Base-by-base conservation (phyloP, 2,888 invertebrate species). In the Noctua pronuba region DNA sequence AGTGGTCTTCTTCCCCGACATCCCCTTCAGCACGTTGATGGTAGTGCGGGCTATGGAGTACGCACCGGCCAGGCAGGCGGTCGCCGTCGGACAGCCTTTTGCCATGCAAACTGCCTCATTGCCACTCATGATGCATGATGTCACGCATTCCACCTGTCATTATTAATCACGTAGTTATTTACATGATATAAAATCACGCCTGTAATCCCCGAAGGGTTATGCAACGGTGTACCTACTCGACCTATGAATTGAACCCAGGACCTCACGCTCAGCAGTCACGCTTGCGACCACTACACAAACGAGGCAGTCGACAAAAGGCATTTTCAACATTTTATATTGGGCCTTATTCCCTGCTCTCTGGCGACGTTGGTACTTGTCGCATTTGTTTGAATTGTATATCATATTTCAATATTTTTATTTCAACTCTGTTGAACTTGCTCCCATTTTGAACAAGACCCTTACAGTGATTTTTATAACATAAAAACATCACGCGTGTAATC, bases 51-150 rank as follows among this genome's bases (percentile, higher is more conserved):
- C 96, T 18, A 96, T 92, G 0, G 96, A 94, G 87, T 94, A 96
- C 13, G 96, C 96, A 24, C 96, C 96, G 28, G 96, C 93, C 2
- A 96, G 89, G 74, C 95, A 94, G 0, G 96, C 91, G 0, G 95
- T 95, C 31, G 92, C 95, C 0, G 87, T 84, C n/a, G 46, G 70
- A 49, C 92, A 91, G 0, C 95, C 93, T 60, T 95, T 95, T 0
- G 95, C 93, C 0, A 91, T 90, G 75, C 93, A 92, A 0, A 96
- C 95, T 0, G 93, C 92, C 58, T 95, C 95, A 21, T 90, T 93
- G 3, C 95, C 95, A 68, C 90, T 93, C 96, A 96, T 96, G 84
- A 96, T 96, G 79, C 95, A 94, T 0, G 96, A 95, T 2, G 95
- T 95, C 35, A 95, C 92, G 79, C 96, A 95, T 90, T 96, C 96